A percentile compares a stretch with the other conserved stretches of the same genome.
Evolutionary conservation across 2,113 vertebrate species (phyloP).

Genomic region (Lepus europaeus): DNA sequence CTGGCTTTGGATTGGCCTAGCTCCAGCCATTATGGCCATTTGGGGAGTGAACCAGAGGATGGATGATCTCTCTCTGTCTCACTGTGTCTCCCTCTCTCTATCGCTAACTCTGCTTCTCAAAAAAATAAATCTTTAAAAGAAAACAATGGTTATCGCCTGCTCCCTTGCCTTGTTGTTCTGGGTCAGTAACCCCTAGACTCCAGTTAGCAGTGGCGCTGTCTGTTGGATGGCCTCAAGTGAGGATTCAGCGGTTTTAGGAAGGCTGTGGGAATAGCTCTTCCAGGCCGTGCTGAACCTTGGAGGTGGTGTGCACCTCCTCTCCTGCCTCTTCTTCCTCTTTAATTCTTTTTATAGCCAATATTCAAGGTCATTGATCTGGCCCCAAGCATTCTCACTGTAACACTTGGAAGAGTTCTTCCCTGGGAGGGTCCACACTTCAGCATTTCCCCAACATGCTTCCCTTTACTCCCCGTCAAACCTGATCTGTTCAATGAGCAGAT

Average conservation of each 20-base stretch:
- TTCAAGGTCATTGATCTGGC: not conserved
- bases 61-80: too few relatives aligned
- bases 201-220: not conserved
- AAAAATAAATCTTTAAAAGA: too few relatives aligned
- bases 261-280: not conserved
- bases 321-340: not conserved
- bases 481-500: not conserved
- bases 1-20: too few relatives aligned
- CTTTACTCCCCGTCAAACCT: not conserved
- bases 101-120: too few relatives aligned
- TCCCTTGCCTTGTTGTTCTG: too few relatives aligned
- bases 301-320: not conserved
- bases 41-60: too few relatives aligned
- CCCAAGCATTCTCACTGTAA: accelerated
- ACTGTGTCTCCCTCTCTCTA: too few relatives aligned
- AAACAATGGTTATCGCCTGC: not conserved
- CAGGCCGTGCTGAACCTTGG: not conserved
- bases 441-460: not conserved
- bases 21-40: too few relatives aligned
- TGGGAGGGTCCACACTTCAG: too few relatives aligned
- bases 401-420: not conserved
- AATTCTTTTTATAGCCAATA: not conserved
- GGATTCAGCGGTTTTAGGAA: not conserved
- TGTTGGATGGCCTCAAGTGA: not conserved
- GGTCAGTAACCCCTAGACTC: not conserved